These are phyloP conservation scores for Plutella xylostella DNA, from an alignment of 2,888 invertebrate genomes.

Conservation along the genomic window DNA sequence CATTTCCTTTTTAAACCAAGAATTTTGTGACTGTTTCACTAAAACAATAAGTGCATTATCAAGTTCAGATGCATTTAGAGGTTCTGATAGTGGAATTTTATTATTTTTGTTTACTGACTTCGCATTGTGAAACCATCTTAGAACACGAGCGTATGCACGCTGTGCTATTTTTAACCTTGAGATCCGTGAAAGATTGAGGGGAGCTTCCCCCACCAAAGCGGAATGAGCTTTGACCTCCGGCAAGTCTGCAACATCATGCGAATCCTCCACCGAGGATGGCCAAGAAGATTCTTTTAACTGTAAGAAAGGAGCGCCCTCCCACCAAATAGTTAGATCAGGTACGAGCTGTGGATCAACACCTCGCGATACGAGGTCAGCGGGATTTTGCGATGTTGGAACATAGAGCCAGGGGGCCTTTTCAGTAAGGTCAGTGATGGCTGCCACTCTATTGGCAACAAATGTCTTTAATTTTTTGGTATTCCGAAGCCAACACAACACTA, in stretches of 20 bases:
- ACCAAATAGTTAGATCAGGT: background rate
- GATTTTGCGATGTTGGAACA: slow-evolving; percentile 2
- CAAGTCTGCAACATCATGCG: background rate
- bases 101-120: background rate
- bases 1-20: background rate
- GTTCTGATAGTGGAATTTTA: too few species aligned
- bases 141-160: background rate
- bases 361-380: slow-evolving; percentile 4
- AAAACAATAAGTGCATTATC: background rate
- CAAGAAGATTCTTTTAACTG: background rate
- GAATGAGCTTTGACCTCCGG: background rate
- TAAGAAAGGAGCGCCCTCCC: slow-evolving; percentile 2
- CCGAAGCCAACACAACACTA: slow-evolving; percentile 2
- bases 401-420: background rate
- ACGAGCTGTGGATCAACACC: slow-evolving; percentile 3
- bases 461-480: background rate
- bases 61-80: background rate
- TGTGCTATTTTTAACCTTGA: background rate
- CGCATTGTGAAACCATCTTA: background rate
- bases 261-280: background rate
- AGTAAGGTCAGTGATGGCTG: background rate
- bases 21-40: background rate
- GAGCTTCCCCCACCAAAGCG: background rate
- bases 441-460: slow-evolving; percentile 2
- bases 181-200: background rate